Percentiles rank a stretch among this genome's conserved stretches.
Conservation (phyloP, 2,888 invertebrate species). For the Sympetrum striolatum region DNA sequence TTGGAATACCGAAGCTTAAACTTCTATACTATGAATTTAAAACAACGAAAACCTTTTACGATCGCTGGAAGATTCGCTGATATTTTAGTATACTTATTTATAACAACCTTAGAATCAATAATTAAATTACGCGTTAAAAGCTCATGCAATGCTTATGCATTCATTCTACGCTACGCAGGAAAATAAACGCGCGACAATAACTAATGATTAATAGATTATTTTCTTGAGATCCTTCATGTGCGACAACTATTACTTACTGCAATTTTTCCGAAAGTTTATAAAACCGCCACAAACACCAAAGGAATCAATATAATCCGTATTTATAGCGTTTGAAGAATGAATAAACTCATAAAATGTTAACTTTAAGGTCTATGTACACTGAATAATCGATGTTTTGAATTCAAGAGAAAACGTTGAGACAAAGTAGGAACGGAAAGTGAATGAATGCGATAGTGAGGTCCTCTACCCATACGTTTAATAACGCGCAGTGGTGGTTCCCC, state of each 20-base stretch:
- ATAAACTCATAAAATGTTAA: background rate
- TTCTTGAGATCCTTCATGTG: background rate
- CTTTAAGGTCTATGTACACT: background rate
- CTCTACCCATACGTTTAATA: conserved; percentile 32
- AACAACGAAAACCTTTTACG: too few relatives aligned
- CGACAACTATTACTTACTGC: background rate
- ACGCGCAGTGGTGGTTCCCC: conserved; percentile 27
- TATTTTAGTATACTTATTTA: too few relatives aligned
- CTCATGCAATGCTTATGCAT: too few relatives aligned
- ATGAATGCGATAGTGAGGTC: conserved; percentile 34
- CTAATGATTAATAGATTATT: background rate
- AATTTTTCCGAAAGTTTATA: background rate
- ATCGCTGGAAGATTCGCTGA: too few relatives aligned
- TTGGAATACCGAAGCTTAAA: too few relatives aligned
- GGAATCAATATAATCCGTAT: background rate
- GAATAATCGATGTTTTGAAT: background rate
- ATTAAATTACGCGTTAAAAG: too few relatives aligned
- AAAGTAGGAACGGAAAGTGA: conserved; percentile 24
- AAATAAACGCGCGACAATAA: background rate
- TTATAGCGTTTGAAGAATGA: background rate
- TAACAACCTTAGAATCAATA: too few relatives aligned
- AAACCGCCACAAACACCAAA: background rate
- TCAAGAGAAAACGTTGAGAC: background rate
- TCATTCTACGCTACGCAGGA: background rate
- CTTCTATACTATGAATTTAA: too few relatives aligned